phyloP scores from a whole-genome alignment of 2,888 invertebrate species.

The Leptodirus hochenwartii region DNA sequence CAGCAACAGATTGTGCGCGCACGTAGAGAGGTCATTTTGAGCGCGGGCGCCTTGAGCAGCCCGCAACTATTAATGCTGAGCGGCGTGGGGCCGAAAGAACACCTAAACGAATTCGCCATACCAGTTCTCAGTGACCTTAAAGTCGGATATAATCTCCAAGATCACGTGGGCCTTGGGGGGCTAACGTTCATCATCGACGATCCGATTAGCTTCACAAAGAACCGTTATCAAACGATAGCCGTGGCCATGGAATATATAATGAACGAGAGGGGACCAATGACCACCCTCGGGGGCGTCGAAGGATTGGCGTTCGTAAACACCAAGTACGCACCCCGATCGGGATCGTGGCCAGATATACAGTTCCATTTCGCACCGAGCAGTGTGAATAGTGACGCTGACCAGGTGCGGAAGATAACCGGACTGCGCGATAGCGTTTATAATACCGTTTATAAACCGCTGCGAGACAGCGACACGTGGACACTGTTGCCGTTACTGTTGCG shows the following conservation, averaged over 20 bases:
- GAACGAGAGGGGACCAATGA: slow-evolving; percentile 68
- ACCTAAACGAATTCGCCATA: slow-evolving; percentile 51
- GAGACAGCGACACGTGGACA: slow-evolving; percentile 66
- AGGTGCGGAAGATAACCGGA: slow-evolving; percentile 47
- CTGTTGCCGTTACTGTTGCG: slow-evolving; percentile 64
- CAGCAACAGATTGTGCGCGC: slow-evolving; percentile 46
- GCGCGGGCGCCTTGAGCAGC: slow-evolving; percentile 74
- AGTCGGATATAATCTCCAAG: slow-evolving; percentile 68
- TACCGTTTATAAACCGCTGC: slow-evolving; percentile 66
- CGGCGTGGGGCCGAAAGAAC: slow-evolving; percentile 68
- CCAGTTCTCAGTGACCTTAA: slow-evolving; percentile 55
- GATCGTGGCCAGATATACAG: slow-evolving; percentile 70
- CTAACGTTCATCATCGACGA: slow-evolving; percentile 67
- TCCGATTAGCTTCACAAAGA: slow-evolving; percentile 59
- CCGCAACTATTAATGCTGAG: slow-evolving; percentile 85
- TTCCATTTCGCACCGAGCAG: slow-evolving; percentile 77
- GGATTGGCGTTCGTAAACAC: slow-evolving; percentile 77
- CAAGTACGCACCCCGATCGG: slow-evolving; percentile 60
- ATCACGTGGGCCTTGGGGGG: slow-evolving; percentile 75
- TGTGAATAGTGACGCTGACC: slow-evolving; percentile 67
- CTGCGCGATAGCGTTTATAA: slow-evolving; percentile 66
- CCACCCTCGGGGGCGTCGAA: slow-evolving; percentile 64
- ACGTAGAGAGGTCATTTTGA: slow-evolving; percentile 63
- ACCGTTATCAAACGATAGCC: slow-evolving; percentile 55
- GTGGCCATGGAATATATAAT: slow-evolving; percentile 68